phyloP scores from a whole-genome alignment of 2,113 vertebrate species.

The Pseudorhombus dupliciocellatus region DNA sequence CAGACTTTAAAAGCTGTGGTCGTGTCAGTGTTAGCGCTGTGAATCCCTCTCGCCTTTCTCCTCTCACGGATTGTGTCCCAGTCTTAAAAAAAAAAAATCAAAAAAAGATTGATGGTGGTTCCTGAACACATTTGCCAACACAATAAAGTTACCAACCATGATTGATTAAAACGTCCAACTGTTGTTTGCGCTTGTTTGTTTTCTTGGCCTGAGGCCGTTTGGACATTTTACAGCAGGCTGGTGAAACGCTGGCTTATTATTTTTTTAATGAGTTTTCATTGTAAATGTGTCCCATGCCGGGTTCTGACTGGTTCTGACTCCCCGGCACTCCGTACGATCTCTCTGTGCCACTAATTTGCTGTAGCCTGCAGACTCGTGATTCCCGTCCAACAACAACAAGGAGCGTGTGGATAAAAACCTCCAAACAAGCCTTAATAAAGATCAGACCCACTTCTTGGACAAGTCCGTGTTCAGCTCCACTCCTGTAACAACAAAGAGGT shows the following conservation, averaged over 20 bases:
- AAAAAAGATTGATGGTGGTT: conserved; percentile 22
- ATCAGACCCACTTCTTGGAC: conserved; percentile 39
- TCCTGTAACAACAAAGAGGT: conserved; percentile 10
- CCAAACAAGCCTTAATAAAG: conserved; percentile 22
- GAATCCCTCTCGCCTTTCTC: neutral
- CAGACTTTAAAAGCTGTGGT: neutral
- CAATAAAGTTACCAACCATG: conserved; percentile 61
- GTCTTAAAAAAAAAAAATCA: conserved; percentile 19
- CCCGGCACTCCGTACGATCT: no score
- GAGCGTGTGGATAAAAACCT: conserved; percentile 13
- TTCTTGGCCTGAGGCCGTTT: conserved; percentile 6
- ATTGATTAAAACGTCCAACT: conserved; percentile 41
- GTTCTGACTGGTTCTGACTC: conserved; percentile 1
- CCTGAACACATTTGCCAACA: conserved; percentile 23
- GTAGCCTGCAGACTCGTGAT: conserved; percentile 1
- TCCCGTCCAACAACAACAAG: conserved; percentile 40
- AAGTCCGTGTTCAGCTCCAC: conserved; percentile 7
- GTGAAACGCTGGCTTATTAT: neutral
- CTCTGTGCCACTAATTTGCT: neutral
- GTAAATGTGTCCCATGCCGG: neutral
- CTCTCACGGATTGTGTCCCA: neutral
- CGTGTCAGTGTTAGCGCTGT: neutral
- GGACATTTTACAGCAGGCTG: conserved; percentile 36
- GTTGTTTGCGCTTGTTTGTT: conserved; percentile 39
- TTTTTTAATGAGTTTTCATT: conserved; percentile 30